These are phyloP conservation scores for Brachyptera putata DNA, from an alignment of 2,888 invertebrate species.

Conservation along the genomic window DNA sequence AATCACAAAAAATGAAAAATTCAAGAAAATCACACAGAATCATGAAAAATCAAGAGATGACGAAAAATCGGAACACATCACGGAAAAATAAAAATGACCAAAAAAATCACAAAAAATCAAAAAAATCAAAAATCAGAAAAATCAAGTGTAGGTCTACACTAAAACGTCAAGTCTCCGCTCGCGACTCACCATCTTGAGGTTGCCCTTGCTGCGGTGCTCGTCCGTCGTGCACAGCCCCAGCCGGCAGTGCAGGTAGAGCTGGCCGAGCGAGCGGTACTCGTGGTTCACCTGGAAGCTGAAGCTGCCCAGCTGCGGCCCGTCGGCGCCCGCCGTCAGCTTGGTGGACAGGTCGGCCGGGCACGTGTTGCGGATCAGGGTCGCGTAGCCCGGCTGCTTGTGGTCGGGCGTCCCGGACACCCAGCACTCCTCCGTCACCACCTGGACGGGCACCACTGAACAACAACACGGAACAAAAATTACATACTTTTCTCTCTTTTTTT, in stretches of 20 bases:
- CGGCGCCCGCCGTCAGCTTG: slow-evolving; percentile 23
- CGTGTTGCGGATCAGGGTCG: slow-evolving; percentile 37
- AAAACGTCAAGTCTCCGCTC: too few relatives aligned
- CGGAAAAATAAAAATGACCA: too few relatives aligned
- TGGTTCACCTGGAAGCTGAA: slow-evolving; percentile 37
- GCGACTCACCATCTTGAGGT: slow-evolving; percentile 37
- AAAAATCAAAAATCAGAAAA: too few relatives aligned
- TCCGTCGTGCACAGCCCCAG: slow-evolving; percentile 40
- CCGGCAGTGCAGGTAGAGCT: slow-evolving; percentile 41
- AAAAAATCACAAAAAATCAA: too few relatives aligned
- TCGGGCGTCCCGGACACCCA: slow-evolving; percentile 39
- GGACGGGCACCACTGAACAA: slow-evolving; percentile 26
- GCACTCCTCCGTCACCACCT: slow-evolving; percentile 40
- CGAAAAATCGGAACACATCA: too few relatives aligned
- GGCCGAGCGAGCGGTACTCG: slow-evolving; percentile 36
- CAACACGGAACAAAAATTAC: too few relatives aligned
- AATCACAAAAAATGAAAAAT: too few relatives aligned
- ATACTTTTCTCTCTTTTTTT: too few relatives aligned
- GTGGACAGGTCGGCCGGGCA: slow-evolving; percentile 38
- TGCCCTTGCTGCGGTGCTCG: slow-evolving; percentile 33
- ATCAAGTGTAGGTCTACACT: too few relatives aligned
- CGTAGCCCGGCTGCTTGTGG: slow-evolving; percentile 25
- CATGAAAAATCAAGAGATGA: too few relatives aligned
- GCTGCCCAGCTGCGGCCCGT: slow-evolving; percentile 27
- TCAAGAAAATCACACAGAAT: too few relatives aligned